Base-by-base conservation (phyloP, 2,888 invertebrate species). In the Chrysotoxum bicinctum region DNA sequence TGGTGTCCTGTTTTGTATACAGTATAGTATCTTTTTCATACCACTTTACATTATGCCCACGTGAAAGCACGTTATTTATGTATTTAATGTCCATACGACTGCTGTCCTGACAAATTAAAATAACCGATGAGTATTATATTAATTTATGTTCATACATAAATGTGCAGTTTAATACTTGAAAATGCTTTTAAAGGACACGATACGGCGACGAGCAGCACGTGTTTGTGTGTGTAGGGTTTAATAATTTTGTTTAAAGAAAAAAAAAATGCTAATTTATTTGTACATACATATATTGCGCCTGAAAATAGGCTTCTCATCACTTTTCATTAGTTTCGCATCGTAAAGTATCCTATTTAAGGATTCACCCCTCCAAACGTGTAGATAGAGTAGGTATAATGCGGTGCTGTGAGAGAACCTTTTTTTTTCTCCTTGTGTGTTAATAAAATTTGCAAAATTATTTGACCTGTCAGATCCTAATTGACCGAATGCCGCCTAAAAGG, bases 61-160 rank as follows among this genome's bases (percentile, higher is more conserved):
- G 81, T 81, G 81, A 81, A 81, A 77, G 81, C 76, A 64, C 76
- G 81, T 85, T 85, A 85, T 85, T 85, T 85, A 85, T 85, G 66
- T 69, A 73, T 81, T 81, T 81, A 81, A 85, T 85, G 85, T 76
- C 72, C 76, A 64, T 45, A 66, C 66, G 66, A 66, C 66, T 66
- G 73, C 56, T 64, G 64, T 64, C 64, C 81, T 85, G 85, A 85
- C 85, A 85, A 85, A 85, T 85, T 81, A 77, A 85, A 81, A 85
- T 85, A 85, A 81, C 85, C 85, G 81, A 81, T 85, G 85, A 85
- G 85, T 76, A 85, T 84, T 81, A 81, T 85, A 85, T 81, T 85
- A 85, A 85, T 85, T 85, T 81, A 85, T 76, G 77, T 68, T 73
- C 81, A 81, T 85, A 64, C 73, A 81, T 40, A 64, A 81, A 50